Percentiles rank a stretch among this genome's conserved stretches.
phyloP scores from a whole-genome alignment of 2,888 invertebrate genomes.

The Aradus depressus region DNA sequence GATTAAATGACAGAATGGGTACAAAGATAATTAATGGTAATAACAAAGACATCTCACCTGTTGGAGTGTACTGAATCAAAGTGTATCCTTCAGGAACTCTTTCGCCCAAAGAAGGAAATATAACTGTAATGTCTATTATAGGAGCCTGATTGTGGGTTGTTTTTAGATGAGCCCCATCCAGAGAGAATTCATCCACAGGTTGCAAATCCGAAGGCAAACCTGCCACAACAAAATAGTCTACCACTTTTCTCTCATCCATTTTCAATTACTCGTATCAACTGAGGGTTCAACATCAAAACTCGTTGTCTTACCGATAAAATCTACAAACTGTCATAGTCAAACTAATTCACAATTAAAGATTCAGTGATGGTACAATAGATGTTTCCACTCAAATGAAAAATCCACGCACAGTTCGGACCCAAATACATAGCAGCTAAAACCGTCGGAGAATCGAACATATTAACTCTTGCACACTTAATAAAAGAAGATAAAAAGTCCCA shows the following conservation, averaged over 20 bases:
- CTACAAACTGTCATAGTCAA: no score
- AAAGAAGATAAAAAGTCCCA: no score
- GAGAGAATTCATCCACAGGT: constrained; percentile 67
- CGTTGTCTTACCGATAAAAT: no score
- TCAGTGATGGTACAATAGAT: no score
- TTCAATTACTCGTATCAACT: constrained; percentile 7
- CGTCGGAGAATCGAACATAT: no score
- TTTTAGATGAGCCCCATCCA: constrained; percentile 60
- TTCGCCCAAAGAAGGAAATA: constrained; percentile 83
- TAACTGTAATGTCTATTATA: constrained; percentile 89
- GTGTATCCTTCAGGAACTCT: constrained; percentile 67
- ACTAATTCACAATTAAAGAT: no score
- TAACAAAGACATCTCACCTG: constrained; percentile 38
- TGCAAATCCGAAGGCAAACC: constrained; percentile 77
- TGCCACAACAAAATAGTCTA: constrained; percentile 97
- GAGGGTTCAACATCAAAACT: constrained; percentile 13
- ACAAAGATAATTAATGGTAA: no score
- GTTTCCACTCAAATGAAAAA: no score
- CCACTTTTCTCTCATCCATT: constrained; percentile 81
- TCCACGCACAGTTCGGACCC: no score
- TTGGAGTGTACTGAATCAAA: constrained; percentile 63
- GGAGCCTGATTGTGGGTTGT: constrained; percentile 73
- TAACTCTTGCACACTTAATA: no score
- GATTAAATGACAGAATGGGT: no score
- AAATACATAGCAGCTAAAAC: no score